A percentile compares a stretch with the other conserved stretches of the same genome.
These are phyloP conservation scores for Orchesella cincta DNA, from an alignment of 1,140 invertebrate genomes.

Conservation along the genomic window DNA sequence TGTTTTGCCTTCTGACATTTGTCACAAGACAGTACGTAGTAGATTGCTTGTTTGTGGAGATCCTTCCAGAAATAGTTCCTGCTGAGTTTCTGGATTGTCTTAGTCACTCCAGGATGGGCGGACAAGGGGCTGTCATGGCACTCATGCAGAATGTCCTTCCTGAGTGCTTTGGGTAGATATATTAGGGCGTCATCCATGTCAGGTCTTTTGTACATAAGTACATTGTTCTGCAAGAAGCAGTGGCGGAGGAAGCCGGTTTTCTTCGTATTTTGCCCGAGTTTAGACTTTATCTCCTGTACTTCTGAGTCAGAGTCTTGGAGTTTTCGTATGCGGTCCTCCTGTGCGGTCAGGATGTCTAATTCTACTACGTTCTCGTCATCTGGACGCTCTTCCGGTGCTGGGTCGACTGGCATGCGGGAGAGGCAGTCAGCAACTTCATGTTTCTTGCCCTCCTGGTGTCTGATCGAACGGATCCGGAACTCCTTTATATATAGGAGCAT, in stretches of 20 bases:
- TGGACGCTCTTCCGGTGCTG: background rate
- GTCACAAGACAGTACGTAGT: constrained; percentile 3
- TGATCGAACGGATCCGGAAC: constrained; percentile 47
- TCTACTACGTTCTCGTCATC: background rate
- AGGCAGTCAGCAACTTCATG: constrained; percentile 51
- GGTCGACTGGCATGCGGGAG: constrained; percentile 5
- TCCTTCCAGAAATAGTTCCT: too few relatives aligned
- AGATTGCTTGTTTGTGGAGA: too few relatives aligned
- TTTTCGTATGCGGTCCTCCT: background rate
- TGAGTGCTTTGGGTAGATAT: constrained; percentile 33
- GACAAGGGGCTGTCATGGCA: background rate
- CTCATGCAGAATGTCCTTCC: constrained; percentile 49
- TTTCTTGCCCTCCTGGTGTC: constrained; percentile 47
- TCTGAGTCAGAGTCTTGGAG: background rate
- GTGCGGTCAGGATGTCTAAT: background rate
- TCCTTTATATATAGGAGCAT: constrained; percentile 51
- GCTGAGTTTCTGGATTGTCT: background rate
- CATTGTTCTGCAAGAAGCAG: constrained; percentile 2
- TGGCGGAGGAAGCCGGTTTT: constrained; percentile 24
- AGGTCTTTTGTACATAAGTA: background rate
- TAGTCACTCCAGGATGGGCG: background rate
- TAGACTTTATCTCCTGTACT: background rate
- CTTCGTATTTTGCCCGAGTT: background rate
- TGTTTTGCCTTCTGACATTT: constrained; percentile 27
- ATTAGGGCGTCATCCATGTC: background rate